Evolutionary conservation across 2,797 vertebrate genomes (phyloP), one percentile per base, ranked within the genome.

Genomic region (Semotilus atromaculatus): DNA sequence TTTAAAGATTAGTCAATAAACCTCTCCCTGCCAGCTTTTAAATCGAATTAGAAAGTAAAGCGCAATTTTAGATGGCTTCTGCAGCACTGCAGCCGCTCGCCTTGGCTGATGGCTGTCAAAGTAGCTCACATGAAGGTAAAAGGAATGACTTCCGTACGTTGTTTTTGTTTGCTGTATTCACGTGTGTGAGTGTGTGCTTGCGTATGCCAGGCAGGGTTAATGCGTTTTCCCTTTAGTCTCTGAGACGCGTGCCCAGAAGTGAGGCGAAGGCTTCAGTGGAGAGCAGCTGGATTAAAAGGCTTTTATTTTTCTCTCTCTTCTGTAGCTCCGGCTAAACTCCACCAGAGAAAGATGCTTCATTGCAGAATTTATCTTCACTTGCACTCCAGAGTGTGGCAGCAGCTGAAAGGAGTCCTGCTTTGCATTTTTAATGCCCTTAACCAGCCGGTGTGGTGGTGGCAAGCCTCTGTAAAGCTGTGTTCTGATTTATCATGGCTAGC

Each of bases 341-440:
- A 38, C 34, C 36, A 84, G 19, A 82, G 80, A 45, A 71, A 86
- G 85, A 84, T 76, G 67, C 92, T 93, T 94, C 91, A 91, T 85
- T 91, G 89, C 84, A 86, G 89, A 91, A 92, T 94, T 94, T 93
- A 94, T 95, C 93, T 94, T 94, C 90, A 93, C 90, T 93, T 92
- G 90, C 92, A 92, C 89, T 90, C 85, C 87, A 51, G 64, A 87
- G 89, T 82, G 82, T 89, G 89, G 92, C 93, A 92, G 90, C 84
- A 51, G 66, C 91, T 91, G 88, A 94, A 94, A 92, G 89, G 89
- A 86, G 80, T 88, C 85, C 90, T 86, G 88, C 93, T 94, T 94
- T 92, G 93, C 93, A 94, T 94, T 91, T 93, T 91, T 94, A 93
- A 94, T 94, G 91, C 91, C 91, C 93, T 93, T 72, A 88, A 81